Evolutionary conservation across 2,888 invertebrate species (phyloP), one percentile per base, ranked within the genome.

Genomic region (Pimpla rufipes): DNA sequence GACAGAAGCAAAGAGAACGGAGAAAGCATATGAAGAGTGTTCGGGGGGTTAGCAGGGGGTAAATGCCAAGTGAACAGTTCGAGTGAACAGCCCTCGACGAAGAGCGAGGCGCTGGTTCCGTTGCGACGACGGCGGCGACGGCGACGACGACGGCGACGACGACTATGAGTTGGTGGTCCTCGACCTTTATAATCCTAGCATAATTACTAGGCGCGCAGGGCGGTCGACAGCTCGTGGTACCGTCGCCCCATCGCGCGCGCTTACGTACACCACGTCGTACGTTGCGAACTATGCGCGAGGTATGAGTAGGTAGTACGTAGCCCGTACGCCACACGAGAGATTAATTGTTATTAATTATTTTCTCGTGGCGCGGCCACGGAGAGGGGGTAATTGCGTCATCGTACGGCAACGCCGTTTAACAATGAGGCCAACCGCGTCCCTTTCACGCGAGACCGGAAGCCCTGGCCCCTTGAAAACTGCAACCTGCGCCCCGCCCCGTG

Each of bases 291-390:
- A 74, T 47, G 81, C 55, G 57, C 35, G 35, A 77, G 73, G 74
- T 45, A 42, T 73, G 68, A 80, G 55, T 16, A 74, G 67, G 13
- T 67, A 47, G 62, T 73, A 64, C 66, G 67, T 42, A 35, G 71
- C 81, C 81, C 67, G 81, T 85, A 83, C 88, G 89, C 90, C 88
- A 88, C 89, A 91, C 91, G 91, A 93, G 92, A 93, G 93, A 93
- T 93, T 93, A 93, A 93, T 93, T 93, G 93, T 92, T 93, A 93
- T 93, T 93, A 93, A 93, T 93, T 93, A 93, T 92, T 91, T 92
- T 92, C 89, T 89, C 89, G 90, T 90, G 86, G 86, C 85, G 70
- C 35, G 18, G 47, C 16, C 5, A 29, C 68, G 68, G 62, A 45
- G 52, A 71, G 52, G 62, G 71, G 86, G 90, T 91, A 92, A 92